These are phyloP conservation scores for Dendropsophus ebraccatus DNA, from an alignment of 2,113 vertebrate genomes.

Conservation along the genomic window DNA sequence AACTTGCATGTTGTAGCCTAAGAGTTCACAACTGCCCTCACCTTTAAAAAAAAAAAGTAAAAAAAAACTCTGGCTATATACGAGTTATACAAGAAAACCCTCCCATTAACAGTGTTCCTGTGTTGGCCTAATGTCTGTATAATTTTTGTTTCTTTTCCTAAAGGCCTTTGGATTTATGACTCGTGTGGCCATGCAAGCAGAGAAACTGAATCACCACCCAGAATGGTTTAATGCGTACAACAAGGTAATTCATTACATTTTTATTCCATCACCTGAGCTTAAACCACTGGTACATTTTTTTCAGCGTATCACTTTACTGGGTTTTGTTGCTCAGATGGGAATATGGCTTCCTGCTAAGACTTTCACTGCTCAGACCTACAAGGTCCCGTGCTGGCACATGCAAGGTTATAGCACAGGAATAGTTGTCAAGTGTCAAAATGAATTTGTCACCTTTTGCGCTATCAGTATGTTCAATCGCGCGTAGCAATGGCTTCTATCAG, in stretches of 20 bases:
- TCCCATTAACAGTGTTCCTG: slow-evolving; percentile 25
- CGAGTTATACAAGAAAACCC: slow-evolving; percentile 22
- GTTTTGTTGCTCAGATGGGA: slow-evolving; percentile 54
- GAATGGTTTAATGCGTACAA: slow-evolving; percentile 98
- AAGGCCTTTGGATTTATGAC: slow-evolving; percentile 99
- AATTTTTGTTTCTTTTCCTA: slow-evolving; percentile 58
- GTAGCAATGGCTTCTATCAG: not conserved
- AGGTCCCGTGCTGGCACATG: slow-evolving; percentile 9
- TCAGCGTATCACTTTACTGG: slow-evolving; percentile 52
- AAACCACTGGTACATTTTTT: slow-evolving; percentile 48
- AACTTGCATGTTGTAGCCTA: not conserved
- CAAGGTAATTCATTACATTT: slow-evolving; percentile 81
- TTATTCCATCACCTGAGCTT: slow-evolving; percentile 46
- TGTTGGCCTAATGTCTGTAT: slow-evolving; percentile 44
- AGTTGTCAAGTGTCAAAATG: slow-evolving; percentile 48
- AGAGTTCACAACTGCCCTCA: not conserved
- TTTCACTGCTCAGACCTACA: slow-evolving; percentile 25
- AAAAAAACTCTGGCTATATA: slow-evolving; percentile 18
- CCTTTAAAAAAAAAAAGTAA: not conserved
- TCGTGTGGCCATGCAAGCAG: slow-evolving; percentile 91
- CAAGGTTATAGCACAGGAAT: slow-evolving; percentile 34
- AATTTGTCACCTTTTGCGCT: slow-evolving; percentile 18
- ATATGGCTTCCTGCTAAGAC: slow-evolving; percentile 55
- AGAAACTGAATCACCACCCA: slow-evolving; percentile 98
- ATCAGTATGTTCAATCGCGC: slow-evolving; percentile 20